phyloP scores from a whole-genome alignment of 2,113 vertebrate species.

The Otis tarda region DNA sequence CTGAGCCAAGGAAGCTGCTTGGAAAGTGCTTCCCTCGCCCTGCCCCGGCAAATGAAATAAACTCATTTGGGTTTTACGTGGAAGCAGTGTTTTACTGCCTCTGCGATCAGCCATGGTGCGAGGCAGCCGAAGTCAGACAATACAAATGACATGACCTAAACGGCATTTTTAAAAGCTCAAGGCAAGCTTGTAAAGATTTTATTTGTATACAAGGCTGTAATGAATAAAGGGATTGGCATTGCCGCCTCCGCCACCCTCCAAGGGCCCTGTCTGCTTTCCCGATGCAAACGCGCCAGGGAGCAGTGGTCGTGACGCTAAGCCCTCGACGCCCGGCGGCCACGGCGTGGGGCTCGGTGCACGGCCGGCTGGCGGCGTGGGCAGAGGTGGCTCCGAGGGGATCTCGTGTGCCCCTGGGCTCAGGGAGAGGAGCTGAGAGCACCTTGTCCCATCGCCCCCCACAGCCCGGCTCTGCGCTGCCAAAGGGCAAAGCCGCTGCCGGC shows the following conservation, averaged over 20 bases:
- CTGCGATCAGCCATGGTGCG: not conserved
- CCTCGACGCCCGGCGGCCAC: rapidly evolving
- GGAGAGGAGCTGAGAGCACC: rapidly evolving
- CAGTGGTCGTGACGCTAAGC: not conserved
- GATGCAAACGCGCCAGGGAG: not conserved
- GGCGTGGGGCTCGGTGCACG: rapidly evolving
- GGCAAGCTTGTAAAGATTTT: slow-evolving; percentile 66
- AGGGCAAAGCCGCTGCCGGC: not conserved
- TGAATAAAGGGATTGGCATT: slow-evolving; percentile 48
- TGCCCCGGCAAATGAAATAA: slow-evolving; percentile 18
- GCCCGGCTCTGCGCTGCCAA: not conserved
- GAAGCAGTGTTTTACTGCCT: not conserved
- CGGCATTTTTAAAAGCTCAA: slow-evolving; percentile 37
- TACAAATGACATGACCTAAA: slow-evolving; percentile 41
- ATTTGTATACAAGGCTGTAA: slow-evolving; percentile 30
- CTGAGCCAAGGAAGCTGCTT: not conserved
- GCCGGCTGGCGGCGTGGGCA: rapidly evolving
- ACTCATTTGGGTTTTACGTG: not conserved
- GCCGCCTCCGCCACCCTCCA: slow-evolving; percentile 8
- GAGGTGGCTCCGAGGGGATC: not conserved
- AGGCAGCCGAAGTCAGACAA: not conserved
- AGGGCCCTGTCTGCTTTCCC: slow-evolving; percentile 38
- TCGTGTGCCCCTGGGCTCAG: rapidly evolving
- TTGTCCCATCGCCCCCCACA: not conserved
- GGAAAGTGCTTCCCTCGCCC: not conserved